Evolutionary conservation across 2,113 vertebrate species (phyloP).

Genomic region (Octodon degus): DNA sequence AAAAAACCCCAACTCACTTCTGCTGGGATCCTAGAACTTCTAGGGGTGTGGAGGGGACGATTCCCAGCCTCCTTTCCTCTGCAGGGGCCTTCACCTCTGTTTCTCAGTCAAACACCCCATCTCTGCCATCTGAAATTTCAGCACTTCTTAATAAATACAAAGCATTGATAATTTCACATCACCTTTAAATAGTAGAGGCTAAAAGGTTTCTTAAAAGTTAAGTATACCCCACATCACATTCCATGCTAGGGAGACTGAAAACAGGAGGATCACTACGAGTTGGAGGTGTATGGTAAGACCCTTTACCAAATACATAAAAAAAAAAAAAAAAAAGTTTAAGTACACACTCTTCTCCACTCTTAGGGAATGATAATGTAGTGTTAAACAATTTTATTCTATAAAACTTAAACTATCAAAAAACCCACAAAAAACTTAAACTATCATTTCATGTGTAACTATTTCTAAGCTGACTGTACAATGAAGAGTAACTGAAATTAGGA

Average conservation of each 20-base stretch:
- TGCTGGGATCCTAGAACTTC: no score
- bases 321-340: neutral
- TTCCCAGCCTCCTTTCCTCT: no score
- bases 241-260: no score
- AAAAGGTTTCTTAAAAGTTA: neutral
- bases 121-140: no score
- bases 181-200: neutral
- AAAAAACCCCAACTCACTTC: no score
- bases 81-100: no score
- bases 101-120: no score
- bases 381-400: neutral
- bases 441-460: slow-evolving; percentile 6
- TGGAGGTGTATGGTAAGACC: no score
- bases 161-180: neutral
- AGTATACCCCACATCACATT: neutral
- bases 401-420: neutral
- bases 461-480: neutral
- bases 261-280: no score
- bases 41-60: no score
- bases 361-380: neutral
- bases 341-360: neutral
- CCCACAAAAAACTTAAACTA: neutral
- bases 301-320: no score
- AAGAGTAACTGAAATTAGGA: neutral
- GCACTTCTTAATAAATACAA: neutral